A percentile compares a stretch with the other conserved stretches of the same genome.
Evolutionary conservation across 2,113 vertebrate genomes (phyloP).

Genomic region (Lipophrys pholis): DNA sequence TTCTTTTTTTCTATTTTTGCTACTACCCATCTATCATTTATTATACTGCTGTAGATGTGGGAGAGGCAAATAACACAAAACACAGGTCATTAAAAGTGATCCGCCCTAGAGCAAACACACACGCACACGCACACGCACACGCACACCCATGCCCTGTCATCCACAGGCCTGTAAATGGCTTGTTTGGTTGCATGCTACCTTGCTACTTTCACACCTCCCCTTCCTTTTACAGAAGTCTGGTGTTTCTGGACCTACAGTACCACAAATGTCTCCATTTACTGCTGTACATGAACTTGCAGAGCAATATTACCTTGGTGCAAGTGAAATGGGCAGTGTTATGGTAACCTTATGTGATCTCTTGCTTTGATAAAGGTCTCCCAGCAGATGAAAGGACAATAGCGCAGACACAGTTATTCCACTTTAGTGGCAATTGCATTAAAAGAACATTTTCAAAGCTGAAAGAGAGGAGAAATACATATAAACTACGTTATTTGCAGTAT

Average conservation of each 20-base stretch:
- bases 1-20: too few species aligned
- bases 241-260: constrained; percentile 6
- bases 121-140: too few species aligned
- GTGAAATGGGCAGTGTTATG: background rate
- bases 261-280: constrained; percentile 21
- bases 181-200: constrained; percentile 18
- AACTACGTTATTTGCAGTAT: background rate
- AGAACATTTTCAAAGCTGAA: constrained; percentile 3
- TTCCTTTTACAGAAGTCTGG: constrained; percentile 13
- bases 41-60: too few species aligned
- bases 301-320: constrained; percentile 4
- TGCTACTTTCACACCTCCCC: constrained; percentile 3
- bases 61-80: too few species aligned
- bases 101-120: too few species aligned
- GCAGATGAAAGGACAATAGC: constrained; percentile 21
- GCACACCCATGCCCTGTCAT: too few species aligned
- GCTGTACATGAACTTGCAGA: constrained; percentile 7
- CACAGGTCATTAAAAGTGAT: too few species aligned
- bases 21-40: too few species aligned
- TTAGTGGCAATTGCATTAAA: background rate
- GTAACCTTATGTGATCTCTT: constrained; percentile 21
- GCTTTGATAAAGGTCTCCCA: constrained; percentile 28
- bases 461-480: background rate
- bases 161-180: background rate
- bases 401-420: constrained; percentile 19